Evolutionary conservation across 2,113 vertebrate species (phyloP), one percentile per base, ranked within the genome.

Genomic region (Upupa epops): DNA sequence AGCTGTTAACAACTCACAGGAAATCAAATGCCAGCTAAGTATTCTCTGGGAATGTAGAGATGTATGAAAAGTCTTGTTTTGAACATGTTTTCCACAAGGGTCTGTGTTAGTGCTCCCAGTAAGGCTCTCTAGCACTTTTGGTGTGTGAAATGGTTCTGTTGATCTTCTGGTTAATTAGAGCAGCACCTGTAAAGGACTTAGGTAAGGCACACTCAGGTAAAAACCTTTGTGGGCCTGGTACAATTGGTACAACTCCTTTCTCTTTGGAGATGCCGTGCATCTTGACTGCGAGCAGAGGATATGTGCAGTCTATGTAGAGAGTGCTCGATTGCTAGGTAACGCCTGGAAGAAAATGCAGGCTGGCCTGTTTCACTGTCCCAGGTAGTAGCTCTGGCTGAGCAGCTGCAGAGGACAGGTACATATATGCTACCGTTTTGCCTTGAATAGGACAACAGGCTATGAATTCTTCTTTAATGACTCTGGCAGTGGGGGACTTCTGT

Each of bases 391-490:
- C 55, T 87, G 71, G 54, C 71, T 69, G 32, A 73, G 51, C 78
- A 83, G 83, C 56, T 65, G 54, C 60, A 73, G 64, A 83, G 54
- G 37, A 59, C 32, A 34, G 52, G 56, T 26, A 42, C n/a, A 3
- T 0, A 1, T 55, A 19, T 76, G 68, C 42, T 66, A 51, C 37
- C 40, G 83, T 94, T 91, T 86, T 75, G 45, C 25, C 54, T 58
- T 2, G 6, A 78, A 72, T 8, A 22, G 19, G 61, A 69, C 0
- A 11, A 88, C 13, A 0, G 79, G 88, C 83, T 88, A 58, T 54
- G 93, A 92, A 78, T 93, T 95, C 61, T 86, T 81, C 74, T 56
- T 75, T 69, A 81, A 88, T 86, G 34, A 40, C n/a, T 42, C 59
- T 91, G 70, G 65, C 42, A 71, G 22, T 56, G 66, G 86, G 92